Evolutionary conservation across 2,113 vertebrate genomes (phyloP).

Genomic region (Ancistrus triradiatus): DNA sequence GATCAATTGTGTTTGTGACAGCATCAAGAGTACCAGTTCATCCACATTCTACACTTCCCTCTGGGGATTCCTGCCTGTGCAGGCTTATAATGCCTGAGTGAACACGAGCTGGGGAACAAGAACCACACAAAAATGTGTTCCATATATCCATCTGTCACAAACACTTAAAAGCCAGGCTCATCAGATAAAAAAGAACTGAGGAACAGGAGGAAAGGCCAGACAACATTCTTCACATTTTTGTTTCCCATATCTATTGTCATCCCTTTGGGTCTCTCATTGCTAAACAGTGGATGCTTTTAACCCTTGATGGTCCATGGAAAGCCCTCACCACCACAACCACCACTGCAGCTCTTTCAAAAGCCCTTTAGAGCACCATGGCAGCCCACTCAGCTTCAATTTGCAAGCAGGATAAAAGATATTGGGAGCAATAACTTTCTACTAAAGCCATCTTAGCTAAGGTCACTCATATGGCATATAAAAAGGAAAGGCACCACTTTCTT

Average conservation of each 20-base stretch:
- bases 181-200: background rate
- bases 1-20: too few species aligned
- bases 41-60: conserved; percentile 2
- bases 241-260: background rate
- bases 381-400: background rate
- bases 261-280: background rate
- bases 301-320: background rate
- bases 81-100: conserved; percentile 23
- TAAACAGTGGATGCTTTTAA: background rate
- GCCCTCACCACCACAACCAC: background rate
- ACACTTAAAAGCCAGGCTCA: background rate
- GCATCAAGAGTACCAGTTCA: background rate
- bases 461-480: too few species aligned
- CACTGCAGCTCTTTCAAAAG: background rate
- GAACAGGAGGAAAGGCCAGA: background rate
- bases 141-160: background rate
- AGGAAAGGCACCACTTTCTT: too few species aligned
- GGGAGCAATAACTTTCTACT: conserved; percentile 21
- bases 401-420: conserved; percentile 11
- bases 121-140: background rate
- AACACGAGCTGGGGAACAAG: conserved; percentile 12
- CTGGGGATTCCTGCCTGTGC: conserved; percentile 7
- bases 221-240: background rate
- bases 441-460: background rate
- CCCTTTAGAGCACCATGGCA: conserved; percentile 16